A percentile compares a stretch with the other conserved stretches of the same genome.
Evolutionary conservation across 2,797 vertebrate genomes (phyloP).

Genomic region (Phataginus tricuspis): DNA sequence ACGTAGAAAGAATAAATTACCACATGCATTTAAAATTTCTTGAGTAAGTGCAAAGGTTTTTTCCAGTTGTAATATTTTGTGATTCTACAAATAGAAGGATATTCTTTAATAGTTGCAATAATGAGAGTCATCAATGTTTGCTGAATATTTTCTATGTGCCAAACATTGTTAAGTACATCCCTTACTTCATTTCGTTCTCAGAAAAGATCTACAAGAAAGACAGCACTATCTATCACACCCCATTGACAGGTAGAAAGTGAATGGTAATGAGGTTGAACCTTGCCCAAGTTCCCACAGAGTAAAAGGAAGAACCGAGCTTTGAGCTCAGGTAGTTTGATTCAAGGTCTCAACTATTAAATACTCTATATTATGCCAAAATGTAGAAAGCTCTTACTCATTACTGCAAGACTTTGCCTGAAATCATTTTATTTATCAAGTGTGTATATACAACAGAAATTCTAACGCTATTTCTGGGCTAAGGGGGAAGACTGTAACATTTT

Average conservation of each 20-base stretch:
- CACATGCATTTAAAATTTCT: background rate
- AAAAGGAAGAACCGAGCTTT: background rate
- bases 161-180: background rate
- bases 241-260: background rate
- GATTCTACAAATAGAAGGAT: background rate
- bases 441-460: background rate
- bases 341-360: background rate
- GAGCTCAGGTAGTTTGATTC: background rate
- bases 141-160: background rate
- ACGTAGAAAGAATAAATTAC: background rate
- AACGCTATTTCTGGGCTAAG: background rate
- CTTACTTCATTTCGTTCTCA: slow-evolving; percentile 3
- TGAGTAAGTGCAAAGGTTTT: background rate
- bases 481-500: background rate
- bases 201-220: background rate
- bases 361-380: background rate
- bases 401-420: background rate
- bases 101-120: slow-evolving; percentile 2
- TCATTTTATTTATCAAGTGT: background rate
- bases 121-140: background rate
- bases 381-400: background rate
- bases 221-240: background rate
- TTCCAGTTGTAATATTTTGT: background rate
- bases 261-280: background rate
- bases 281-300: background rate